Conservation (phyloP, 2,797 vertebrate genomes). For the Glyptemys insculpta region DNA sequence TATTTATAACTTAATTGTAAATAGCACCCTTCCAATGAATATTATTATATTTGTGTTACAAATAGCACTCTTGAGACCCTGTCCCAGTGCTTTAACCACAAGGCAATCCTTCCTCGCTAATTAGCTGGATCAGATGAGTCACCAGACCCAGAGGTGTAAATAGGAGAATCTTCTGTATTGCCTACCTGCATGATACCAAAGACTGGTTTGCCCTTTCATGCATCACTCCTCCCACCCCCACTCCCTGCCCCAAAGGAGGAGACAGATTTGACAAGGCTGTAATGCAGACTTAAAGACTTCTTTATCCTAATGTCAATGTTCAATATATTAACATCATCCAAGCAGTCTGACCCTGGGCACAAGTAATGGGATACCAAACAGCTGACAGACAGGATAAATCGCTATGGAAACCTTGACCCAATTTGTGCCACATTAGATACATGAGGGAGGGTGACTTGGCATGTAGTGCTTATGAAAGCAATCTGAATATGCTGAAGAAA, state of each 20-base stretch:
- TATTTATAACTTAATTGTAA: neutral
- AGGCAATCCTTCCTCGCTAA: slow-evolving; percentile 69
- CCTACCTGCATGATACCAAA: slow-evolving; percentile 60
- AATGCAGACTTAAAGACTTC: slow-evolving; percentile 72
- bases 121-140: slow-evolving; percentile 63
- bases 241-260: slow-evolving; percentile 9
- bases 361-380: slow-evolving; percentile 37
- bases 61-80: slow-evolving; percentile 40
- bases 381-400: neutral
- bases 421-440: fast-evolving
- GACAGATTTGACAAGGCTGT: slow-evolving; percentile 59
- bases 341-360: slow-evolving; percentile 37
- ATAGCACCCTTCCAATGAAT: too few species aligned
- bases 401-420: neutral
- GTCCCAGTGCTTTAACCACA: slow-evolving; percentile 63
- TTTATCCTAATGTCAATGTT: slow-evolving; percentile 61
- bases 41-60: too few species aligned
- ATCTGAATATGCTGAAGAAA: neutral
- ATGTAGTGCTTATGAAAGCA: neutral
- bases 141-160: slow-evolving; percentile 71
- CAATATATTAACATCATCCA: slow-evolving; percentile 35
- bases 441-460: neutral
- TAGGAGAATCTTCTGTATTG: slow-evolving; percentile 70
- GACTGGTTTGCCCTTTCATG: slow-evolving; percentile 70
- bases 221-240: neutral